Percentiles rank a stretch among this genome's conserved stretches.
Evolutionary conservation across 2,113 vertebrate species (phyloP).

Genomic region (Melanotaenia duboulayi): DNA sequence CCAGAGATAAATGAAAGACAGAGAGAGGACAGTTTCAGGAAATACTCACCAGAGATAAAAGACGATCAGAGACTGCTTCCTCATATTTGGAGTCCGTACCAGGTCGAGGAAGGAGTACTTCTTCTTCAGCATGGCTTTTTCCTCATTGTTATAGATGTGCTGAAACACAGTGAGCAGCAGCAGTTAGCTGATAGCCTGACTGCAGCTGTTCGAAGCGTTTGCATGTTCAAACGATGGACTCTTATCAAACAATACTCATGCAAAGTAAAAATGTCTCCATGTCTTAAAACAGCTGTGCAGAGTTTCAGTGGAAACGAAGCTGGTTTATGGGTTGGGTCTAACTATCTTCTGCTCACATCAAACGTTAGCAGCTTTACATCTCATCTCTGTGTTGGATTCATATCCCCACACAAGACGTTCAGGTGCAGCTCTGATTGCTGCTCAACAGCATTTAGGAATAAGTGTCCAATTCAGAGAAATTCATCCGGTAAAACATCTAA

Average conservation of each 20-base stretch:
- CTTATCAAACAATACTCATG: slow-evolving; percentile 18
- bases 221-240: slow-evolving; percentile 35
- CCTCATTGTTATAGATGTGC: slow-evolving; percentile 48
- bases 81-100: slow-evolving; percentile 73
- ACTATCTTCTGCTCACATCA: too few species aligned
- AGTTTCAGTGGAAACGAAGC: background rate
- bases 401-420: background rate
- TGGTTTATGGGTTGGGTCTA: too few species aligned
- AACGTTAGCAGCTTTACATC: background rate
- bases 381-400: background rate
- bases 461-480: too few species aligned
- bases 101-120: slow-evolving; percentile 70
- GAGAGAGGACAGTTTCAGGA: background rate
- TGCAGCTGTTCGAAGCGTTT: slow-evolving; percentile 19
- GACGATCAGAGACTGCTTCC: slow-evolving; percentile 72
- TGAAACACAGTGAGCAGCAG: slow-evolving; percentile 1
- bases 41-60: slow-evolving; percentile 79
- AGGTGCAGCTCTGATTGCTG: background rate
- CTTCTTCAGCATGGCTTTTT: slow-evolving; percentile 29
- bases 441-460: background rate
- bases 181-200: background rate
- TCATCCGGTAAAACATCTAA: too few species aligned
- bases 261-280: slow-evolving; percentile 13
- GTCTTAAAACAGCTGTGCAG: background rate
- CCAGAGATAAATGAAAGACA: background rate